Evolutionary conservation across 2,888 invertebrate genomes (phyloP), one percentile per base, ranked within the genome.

Genomic region (Gandaritis pyraliata): DNA sequence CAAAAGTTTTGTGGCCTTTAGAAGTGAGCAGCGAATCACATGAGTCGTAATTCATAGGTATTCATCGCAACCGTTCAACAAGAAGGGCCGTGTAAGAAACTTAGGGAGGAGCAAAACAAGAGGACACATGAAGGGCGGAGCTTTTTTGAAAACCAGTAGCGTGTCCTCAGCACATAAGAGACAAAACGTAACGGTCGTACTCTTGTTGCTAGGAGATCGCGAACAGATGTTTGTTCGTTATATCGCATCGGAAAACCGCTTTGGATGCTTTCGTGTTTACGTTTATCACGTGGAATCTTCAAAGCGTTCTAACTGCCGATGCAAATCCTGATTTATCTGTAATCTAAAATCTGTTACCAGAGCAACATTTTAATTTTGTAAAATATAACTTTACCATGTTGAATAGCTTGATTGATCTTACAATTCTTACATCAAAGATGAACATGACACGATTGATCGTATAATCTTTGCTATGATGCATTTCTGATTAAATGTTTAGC

Each of bases 91-190:
- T 78, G 72, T 80, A 86, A 85, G 83, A 87, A 83, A 73, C 77
- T 78, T 81, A 90, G 88, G 91, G 91, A 89, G 90, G 92, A 89
- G 92, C 88, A 78, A 77, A 67, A 70, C 76, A 82, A 83, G 82
- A 86, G 86, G 81, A 81, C 80, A 81, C 23, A 76, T 74, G 77
- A 79, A 86, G 85, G 86, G 90, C 88, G 90, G 90, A 84, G 85
- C 85, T 81, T 80, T 80, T 72, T 80, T 77, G 80, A 86, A 88
- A 89, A 87, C 88, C 83, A 85, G 88, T 87, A 83, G 77, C 81
- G 81, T 83, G 82, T 81, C 81, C 81, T 84, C 76, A 81, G 79
- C 82, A 83, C 80, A 85, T 85, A 84, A 82, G 76, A 80, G 73
- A 78, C 73, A 76, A 80, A 72, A 77, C 74, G 76, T 84, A 88